Evolutionary conservation across 2,888 invertebrate genomes (phyloP), one percentile per base, ranked within the genome.

Genomic region (Cistogaster globosa): DNA sequence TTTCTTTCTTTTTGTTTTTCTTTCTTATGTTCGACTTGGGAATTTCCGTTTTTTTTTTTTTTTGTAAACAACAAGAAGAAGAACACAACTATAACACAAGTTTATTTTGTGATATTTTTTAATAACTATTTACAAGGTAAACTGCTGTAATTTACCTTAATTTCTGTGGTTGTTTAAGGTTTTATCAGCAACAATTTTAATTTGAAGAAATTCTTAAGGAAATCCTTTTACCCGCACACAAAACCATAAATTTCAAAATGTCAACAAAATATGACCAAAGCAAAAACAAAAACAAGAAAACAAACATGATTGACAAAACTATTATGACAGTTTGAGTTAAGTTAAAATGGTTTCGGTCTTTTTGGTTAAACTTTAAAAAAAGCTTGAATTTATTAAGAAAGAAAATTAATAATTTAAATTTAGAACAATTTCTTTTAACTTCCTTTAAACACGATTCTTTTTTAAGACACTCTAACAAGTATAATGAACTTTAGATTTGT

Each of bases 11-110:
- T 74, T 58, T 36, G 32, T 8, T 26, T 20, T 55, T 69, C 42
- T 67, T 32, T 48, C 45, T 48, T 45, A 38, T 76, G 38, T 69
- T 69, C 51, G 60, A 48, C 48, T 81, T 75, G 36, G 55, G 53
- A 75, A 82, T 82, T 85, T 85, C 85, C 78, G 78, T 74, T 77
- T 85, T 55, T 78, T 84, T 71, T n/a, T 77, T 85, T 55, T 78
- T 84, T 71, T n/a, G 53, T 55, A 65, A 32, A 32, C 32, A 75
- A 71, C 22, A 74, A 32, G 5, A 75, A 71, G 26, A 74, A 67
- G 57, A 55, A 51, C n/a, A 57, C 8, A 65, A 63, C 18, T 42
- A 12, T 11, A 42, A n/a, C 48, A 60, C 20, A 51, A 26, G n/a
- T 32, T 68, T 57, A 62, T 68, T 78, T 68, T 63, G 45, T 58